Evolutionary conservation across 2,797 vertebrate species (phyloP), one percentile per base, ranked within the genome.

Genomic region (Chanos chanos): DNA sequence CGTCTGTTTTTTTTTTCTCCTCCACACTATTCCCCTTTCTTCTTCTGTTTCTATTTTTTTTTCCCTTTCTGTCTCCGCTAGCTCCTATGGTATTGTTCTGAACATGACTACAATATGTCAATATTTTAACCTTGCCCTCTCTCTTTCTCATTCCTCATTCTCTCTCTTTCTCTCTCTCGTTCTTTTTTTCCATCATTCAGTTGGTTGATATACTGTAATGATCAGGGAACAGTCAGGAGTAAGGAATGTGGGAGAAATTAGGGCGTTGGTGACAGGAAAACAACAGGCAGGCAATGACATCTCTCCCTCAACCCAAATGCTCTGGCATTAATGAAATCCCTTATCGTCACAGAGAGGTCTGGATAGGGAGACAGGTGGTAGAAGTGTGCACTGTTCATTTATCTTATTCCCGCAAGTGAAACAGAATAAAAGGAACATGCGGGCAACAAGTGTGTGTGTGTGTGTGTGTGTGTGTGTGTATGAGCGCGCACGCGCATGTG

Each of bases 191-290:
- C n/a, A n/a, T n/a, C n/a, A n/a, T n/a, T n/a, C n/a, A n/a, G n/a
- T n/a, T n/a, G n/a, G 82, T 87, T 88, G 87, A 91, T 87, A 86
- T 88, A n/a, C n/a, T n/a, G n/a, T n/a, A 86, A 91, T 87, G 87
- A 89, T 89, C 87, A 89, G 86, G 90, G 90, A 89, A 87, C 86
- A 87, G 87, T 88, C 83, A 84, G 88, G 88, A 88, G 85, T 88
- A 89, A 87, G 80, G 86, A 72, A 75, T 85, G 81, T n/a, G 84
- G 86, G 84, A 72, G 86, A 87, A 86, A 89, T 87, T 83, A 89
- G 86, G 87, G 84, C 85, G 81, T 83, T 82, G 80, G 83, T 82
- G 61, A 77, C 72, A 68, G 85, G 67, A 72, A 86, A 89, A 89
- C 87, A 89, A 88, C 86, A 85, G 85, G 80, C 83, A 84, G 83